These are phyloP conservation scores for Pipra filicauda DNA, from an alignment of 2,113 vertebrate species.

Conservation along the genomic window DNA sequence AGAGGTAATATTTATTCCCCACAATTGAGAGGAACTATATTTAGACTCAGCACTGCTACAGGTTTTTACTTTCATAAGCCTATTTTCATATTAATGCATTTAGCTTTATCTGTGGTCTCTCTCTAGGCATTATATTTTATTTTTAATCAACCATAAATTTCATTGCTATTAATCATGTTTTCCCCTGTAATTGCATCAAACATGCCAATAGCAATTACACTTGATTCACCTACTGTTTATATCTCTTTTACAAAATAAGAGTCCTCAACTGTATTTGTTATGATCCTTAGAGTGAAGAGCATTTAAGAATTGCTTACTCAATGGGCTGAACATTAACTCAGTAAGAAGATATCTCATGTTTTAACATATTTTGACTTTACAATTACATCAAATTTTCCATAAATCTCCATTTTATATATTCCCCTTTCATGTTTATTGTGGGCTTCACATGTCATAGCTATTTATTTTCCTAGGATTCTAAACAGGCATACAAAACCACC, in stretches of 20 bases:
- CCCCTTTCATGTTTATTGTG: neutral
- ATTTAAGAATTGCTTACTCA: neutral
- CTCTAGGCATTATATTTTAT: neutral
- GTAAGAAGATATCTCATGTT: neutral
- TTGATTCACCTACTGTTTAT: neutral
- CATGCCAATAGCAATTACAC: neutral
- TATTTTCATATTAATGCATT: neutral
- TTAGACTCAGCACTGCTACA: neutral
- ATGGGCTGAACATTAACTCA: neutral
- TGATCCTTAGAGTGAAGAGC: neutral
- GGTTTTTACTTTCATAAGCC: neutral
- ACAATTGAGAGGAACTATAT: neutral
- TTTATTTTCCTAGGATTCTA: neutral
- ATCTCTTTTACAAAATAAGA: neutral
- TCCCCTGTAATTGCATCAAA: neutral
- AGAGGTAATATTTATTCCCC: neutral
- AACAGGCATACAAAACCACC: neutral
- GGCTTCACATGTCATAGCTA: neutral
- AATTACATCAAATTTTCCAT: neutral
- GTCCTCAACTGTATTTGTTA: neutral
- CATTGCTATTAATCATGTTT: neutral
- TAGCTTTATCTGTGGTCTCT: neutral
- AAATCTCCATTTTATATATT: neutral
- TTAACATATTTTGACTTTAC: neutral
- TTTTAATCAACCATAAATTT: constrained; percentile 11